phyloP scores from a whole-genome alignment of 2,797 vertebrate genomes.

The Oophaga sylvatica region DNA sequence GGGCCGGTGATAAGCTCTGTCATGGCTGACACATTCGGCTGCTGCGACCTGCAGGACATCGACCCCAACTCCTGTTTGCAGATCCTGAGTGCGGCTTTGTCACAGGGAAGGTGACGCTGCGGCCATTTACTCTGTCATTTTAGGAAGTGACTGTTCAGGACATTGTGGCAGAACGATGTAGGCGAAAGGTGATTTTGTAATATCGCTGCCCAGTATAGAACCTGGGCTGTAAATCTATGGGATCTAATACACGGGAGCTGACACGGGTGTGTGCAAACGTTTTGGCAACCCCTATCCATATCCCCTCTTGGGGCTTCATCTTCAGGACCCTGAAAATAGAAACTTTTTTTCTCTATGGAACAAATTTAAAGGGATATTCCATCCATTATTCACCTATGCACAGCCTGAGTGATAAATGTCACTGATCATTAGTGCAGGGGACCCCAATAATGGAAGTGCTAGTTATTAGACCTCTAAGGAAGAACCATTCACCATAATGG shows the following conservation, averaged over 20 bases:
- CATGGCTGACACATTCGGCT: slow-evolving; percentile 22
- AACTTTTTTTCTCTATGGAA: too few relatives aligned
- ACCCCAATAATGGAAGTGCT: not conserved
- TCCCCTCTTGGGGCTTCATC: too few relatives aligned
- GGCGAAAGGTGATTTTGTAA: not conserved
- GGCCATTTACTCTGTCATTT: not conserved
- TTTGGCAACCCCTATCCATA: too few relatives aligned
- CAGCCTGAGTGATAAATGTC: not conserved
- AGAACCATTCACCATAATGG: too few relatives aligned
- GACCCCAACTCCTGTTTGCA: slow-evolving; percentile 49
- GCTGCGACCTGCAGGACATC: slow-evolving; percentile 45
- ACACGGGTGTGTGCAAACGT: too few relatives aligned
- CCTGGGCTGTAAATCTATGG: too few relatives aligned
- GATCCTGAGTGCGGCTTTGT: slow-evolving; percentile 7
- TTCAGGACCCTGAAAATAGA: too few relatives aligned
- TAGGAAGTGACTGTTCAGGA: slow-evolving; percentile 19
- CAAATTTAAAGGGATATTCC: too few relatives aligned
- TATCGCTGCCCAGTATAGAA: not conserved
- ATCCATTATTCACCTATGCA: not conserved
- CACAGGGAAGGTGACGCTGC: slow-evolving; percentile 23
- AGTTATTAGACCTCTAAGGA: not conserved
- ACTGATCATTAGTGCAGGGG: not conserved
- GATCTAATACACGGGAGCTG: too few relatives aligned
- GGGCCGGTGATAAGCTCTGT: not conserved
- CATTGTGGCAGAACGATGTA: not conserved